Percentiles rank a stretch among this genome's conserved stretches.
phyloP scores from a whole-genome alignment of 1,140 invertebrate species.

The Vanessa tameamea region DNA sequence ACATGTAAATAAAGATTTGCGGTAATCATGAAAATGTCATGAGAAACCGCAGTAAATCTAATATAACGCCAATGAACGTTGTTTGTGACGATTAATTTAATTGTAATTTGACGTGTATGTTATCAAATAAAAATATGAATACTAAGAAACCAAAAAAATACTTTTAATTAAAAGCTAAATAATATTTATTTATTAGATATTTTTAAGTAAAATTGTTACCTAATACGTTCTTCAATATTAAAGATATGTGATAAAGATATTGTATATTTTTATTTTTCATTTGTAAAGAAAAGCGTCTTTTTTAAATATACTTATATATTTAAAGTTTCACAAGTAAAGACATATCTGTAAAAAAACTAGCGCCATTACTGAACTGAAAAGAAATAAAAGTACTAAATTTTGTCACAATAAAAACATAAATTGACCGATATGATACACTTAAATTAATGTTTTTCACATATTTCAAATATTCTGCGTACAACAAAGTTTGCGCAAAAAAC shows the following conservation, averaged over 20 bases:
- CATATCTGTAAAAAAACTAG: no score
- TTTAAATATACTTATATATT: no score
- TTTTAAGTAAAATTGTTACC: no score
- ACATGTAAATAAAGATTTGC: not conserved
- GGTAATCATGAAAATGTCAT: not conserved
- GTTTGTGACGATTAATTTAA: not conserved
- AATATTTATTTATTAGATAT: not conserved
- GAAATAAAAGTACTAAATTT: no score
- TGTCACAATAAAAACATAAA: not conserved
- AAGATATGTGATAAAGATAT: no score
- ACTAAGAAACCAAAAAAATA: not conserved
- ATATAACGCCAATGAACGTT: not conserved
- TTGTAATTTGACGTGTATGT: not conserved
- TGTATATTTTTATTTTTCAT: no score
- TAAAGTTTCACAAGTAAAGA: no score
- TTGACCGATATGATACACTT: not conserved
- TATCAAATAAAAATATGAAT: not conserved
- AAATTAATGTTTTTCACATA: constrained; percentile 8
- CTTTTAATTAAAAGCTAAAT: not conserved
- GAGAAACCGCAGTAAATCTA: not conserved
- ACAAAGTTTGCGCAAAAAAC: constrained; percentile 56
- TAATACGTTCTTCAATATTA: no score
- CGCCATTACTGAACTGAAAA: no score
- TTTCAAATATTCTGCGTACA: constrained; percentile 23
- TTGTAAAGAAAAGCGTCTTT: no score